phyloP scores from a whole-genome alignment of 2,797 vertebrate genomes.

The Ctenopoma kingsleyae region DNA sequence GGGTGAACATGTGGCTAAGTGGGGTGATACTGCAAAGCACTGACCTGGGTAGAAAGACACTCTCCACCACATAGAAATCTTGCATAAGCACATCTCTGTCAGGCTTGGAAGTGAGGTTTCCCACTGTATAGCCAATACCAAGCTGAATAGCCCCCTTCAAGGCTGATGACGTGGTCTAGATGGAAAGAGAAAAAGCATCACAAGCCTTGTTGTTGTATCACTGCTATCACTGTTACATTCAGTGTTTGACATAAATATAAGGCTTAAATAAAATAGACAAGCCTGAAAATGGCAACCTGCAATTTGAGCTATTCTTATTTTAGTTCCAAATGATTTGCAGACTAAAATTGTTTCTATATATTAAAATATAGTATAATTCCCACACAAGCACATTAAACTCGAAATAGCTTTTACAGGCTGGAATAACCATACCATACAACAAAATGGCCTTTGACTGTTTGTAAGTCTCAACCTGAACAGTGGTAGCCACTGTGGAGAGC shows the following conservation, averaged over 20 bases:
- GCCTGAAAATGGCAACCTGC: neutral
- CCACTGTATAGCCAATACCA: conserved; percentile 97
- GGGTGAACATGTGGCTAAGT: conserved; percentile 2
- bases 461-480: conserved; percentile 27
- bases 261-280: neutral
- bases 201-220: conserved; percentile 24
- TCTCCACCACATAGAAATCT: conserved; percentile 99
- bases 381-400: neutral
- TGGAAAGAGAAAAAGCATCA: conserved; percentile 34
- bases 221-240: neutral
- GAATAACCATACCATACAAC: conserved; percentile 10
- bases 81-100: conserved; percentile 99
- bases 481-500: conserved; percentile 17
- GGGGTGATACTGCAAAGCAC: conserved; percentile 29
- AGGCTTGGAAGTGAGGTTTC: conserved; percentile 96
- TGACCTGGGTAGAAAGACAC: conserved; percentile 97
- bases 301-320: neutral
- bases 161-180: conserved; percentile 95
- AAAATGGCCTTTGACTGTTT: conserved; percentile 21
- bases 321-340: neutral
- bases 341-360: neutral
- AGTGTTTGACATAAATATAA: neutral
- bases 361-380: conserved; percentile 1
- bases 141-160: conserved; percentile 98
- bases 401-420: neutral